These are phyloP conservation scores for Saguinus midas DNA, from an alignment of 2,113 vertebrate genomes.

Conservation along the genomic window DNA sequence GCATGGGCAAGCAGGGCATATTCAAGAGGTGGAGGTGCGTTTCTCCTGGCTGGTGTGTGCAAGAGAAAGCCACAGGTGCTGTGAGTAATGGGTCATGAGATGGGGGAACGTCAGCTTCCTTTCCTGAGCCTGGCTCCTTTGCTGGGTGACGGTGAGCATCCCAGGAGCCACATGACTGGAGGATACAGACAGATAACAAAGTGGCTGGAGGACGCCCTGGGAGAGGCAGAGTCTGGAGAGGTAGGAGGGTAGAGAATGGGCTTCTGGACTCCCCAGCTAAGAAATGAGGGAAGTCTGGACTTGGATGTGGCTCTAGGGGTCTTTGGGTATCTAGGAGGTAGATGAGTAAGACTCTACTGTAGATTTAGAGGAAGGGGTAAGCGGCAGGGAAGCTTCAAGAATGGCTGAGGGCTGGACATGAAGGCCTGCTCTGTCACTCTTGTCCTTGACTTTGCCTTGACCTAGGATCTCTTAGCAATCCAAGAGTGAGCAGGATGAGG, in stretches of 20 bases:
- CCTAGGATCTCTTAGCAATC: neutral
- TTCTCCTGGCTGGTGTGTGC: no score
- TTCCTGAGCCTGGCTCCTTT: neutral
- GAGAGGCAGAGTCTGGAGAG: no score
- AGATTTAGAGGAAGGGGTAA: neutral
- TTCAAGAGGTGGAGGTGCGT: neutral
- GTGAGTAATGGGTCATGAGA: accelerated
- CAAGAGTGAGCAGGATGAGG: neutral
- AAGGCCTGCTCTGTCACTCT: neutral
- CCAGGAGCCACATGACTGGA: neutral
- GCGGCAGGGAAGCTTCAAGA: neutral
- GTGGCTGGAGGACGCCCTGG: neutral
- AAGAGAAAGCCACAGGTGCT: neutral
- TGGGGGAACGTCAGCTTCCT: neutral
- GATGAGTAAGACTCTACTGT: neutral
- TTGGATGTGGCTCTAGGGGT: no score
- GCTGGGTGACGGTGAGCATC: neutral
- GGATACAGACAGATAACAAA: neutral
- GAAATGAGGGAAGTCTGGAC: neutral
- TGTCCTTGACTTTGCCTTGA: neutral
- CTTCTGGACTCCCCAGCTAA: neutral
- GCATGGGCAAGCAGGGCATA: neutral
- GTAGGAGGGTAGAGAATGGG: neutral
- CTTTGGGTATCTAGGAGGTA: neutral
- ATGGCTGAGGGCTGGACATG: neutral